phyloP scores from a whole-genome alignment of 2,113 vertebrate species.

The Naja naja region DNA sequence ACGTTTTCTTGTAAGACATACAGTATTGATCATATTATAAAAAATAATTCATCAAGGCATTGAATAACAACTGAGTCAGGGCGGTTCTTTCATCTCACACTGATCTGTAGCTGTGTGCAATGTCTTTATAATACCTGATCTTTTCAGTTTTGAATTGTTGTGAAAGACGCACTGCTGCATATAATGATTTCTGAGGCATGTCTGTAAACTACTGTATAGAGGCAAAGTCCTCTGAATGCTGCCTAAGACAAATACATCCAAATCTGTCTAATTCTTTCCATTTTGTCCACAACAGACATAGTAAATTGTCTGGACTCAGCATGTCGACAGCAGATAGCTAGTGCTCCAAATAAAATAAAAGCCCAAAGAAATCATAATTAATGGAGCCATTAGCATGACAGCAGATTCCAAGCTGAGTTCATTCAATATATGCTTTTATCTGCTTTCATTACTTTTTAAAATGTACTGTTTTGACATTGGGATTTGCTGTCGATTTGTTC shows the following conservation, averaged over 20 bases:
- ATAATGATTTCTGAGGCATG: not conserved
- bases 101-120: not conserved
- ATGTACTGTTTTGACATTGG: constrained; percentile 4
- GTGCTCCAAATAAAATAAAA: not conserved
- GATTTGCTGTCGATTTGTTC: not conserved
- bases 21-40: not conserved
- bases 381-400: not conserved
- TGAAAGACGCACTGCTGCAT: not conserved
- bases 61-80: not conserved
- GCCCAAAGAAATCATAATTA: not conserved
- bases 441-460: not conserved
- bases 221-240: not conserved
- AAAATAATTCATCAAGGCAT: not conserved
- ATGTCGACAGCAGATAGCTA: not conserved
- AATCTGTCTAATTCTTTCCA: not conserved
- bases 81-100: not conserved
- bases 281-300: not conserved
- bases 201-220: not conserved
- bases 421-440: not conserved
- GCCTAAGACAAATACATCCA: not conserved
- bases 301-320: constrained; percentile 1
- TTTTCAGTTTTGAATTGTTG: not conserved
- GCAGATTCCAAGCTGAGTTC: not conserved
- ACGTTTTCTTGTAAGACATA: not conserved
- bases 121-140: not conserved